Percentiles rank a stretch among this genome's conserved stretches.
Evolutionary conservation across 2,797 vertebrate species (phyloP).

Genomic region (Manis crassicaudata): DNA sequence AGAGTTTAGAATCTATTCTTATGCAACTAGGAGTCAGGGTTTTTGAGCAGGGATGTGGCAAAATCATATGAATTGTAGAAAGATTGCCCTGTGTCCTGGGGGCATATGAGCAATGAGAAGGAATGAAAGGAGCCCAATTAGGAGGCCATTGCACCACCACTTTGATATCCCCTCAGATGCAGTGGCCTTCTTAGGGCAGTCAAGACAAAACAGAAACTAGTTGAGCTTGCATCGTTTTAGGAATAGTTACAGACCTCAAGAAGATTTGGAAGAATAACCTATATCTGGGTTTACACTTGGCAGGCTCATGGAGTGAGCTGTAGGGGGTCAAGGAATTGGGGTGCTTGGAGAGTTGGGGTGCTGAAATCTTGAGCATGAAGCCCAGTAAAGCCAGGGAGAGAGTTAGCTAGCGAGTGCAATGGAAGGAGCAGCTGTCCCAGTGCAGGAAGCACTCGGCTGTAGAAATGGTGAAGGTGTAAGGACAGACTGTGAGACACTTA

Average conservation of each 20-base stretch:
- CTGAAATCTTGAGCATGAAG: neutral
- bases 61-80: neutral
- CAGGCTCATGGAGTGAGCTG: neutral
- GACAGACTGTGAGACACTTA: neutral
- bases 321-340: neutral
- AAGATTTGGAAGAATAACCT: neutral
- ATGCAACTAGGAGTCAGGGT: neutral
- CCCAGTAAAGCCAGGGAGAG: neutral
- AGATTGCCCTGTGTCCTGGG: neutral
- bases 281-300: neutral
- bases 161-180: neutral
- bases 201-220: neutral
- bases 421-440: neutral
- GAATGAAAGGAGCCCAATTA: neutral
- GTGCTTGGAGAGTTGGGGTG: neutral
- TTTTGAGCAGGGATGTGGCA: constrained; percentile 9
- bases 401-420: neutral
- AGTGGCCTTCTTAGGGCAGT: neutral
- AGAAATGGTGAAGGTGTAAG: neutral
- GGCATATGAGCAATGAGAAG: neutral
- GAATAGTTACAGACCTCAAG: neutral
- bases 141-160: neutral
- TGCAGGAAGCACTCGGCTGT: neutral
- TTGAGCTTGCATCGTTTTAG: neutral
- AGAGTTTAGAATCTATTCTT: neutral